Conservation (phyloP, 2,797 vertebrate genomes). For the Aldrovandia affinis region DNA sequence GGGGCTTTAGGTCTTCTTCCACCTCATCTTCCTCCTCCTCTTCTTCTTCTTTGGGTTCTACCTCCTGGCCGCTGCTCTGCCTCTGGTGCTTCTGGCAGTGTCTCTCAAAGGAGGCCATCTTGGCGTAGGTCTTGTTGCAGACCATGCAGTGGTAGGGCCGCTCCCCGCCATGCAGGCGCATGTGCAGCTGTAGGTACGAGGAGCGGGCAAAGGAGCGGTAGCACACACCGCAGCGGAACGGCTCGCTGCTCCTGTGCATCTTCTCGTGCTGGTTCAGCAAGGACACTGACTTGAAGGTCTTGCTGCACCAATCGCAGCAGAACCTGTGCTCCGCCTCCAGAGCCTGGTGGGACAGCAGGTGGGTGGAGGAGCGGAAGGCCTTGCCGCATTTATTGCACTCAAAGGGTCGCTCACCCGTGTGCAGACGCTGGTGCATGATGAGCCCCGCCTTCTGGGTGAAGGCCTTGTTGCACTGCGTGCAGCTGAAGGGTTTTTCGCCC, state of each 20-base stretch:
- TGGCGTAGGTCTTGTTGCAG: slow-evolving; percentile 70
- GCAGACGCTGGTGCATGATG: slow-evolving; percentile 70
- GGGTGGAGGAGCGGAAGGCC: slow-evolving; percentile 62
- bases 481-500: slow-evolving; percentile 77
- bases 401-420: slow-evolving; percentile 67
- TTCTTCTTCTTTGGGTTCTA: neutral
- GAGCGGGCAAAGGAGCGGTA: slow-evolving; percentile 64
- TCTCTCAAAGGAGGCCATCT: slow-evolving; percentile 69
- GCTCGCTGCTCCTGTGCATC: slow-evolving; percentile 32
- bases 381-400: slow-evolving; percentile 67
- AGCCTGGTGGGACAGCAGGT: slow-evolving; percentile 70
- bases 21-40: slow-evolving; percentile 30
- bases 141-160: slow-evolving; percentile 74
- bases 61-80: slow-evolving; percentile 55
- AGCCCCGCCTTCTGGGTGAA: slow-evolving; percentile 79
- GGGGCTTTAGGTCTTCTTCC: slow-evolving; percentile 61
- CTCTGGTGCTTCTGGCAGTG: slow-evolving; percentile 68
- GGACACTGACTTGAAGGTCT: slow-evolving; percentile 25
- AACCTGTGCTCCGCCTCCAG: slow-evolving; percentile 56
- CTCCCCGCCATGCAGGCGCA: slow-evolving; percentile 59
- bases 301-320: slow-evolving; percentile 39
- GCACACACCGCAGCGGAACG: slow-evolving; percentile 66
- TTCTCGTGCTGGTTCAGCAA: slow-evolving; percentile 52
- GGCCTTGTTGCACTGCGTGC: slow-evolving; percentile 70
- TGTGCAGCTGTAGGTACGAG: slow-evolving; percentile 66